Conservation (phyloP, 2,797 vertebrate species). For the Hoplostethus mediterraneus region DNA sequence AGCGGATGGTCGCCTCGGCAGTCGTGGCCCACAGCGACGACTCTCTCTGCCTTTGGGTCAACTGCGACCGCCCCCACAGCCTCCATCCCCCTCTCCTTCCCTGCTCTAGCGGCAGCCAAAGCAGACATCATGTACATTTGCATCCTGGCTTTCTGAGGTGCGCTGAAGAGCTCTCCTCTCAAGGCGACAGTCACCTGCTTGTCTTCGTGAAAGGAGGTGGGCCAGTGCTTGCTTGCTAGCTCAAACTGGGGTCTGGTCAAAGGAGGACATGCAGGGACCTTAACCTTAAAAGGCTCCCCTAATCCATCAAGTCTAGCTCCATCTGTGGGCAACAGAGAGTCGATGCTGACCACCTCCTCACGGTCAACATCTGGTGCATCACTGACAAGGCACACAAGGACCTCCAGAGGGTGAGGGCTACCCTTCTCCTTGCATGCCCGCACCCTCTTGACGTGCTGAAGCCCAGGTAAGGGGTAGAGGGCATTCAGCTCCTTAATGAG, state of each 20-base stretch:
- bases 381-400: conserved; percentile 84
- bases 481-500: conserved; percentile 83
- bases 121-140: conserved; percentile 86
- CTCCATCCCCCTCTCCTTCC: conserved; percentile 74
- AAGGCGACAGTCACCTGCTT: conserved; percentile 84
- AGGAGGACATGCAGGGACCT: conserved; percentile 82
- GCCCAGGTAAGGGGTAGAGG: conserved; percentile 77
- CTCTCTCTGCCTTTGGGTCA: conserved; percentile 72
- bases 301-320: conserved; percentile 73
- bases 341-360: conserved; percentile 21
- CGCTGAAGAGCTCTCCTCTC: conserved; percentile 83
- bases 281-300: conserved; percentile 87
- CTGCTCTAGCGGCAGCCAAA: conserved; percentile 78
- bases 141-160: conserved; percentile 80
- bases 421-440: conserved; percentile 70
- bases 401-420: conserved; percentile 80
- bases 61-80: conserved; percentile 87
- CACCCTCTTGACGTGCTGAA: conserved; percentile 90
- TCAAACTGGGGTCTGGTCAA: conserved; percentile 90
- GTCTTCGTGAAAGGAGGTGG: conserved; percentile 91
- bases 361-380: conserved; percentile 35
- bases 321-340: conserved; percentile 72
- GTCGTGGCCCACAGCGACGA: conserved; percentile 88
- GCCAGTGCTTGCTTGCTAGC: conserved; percentile 86
- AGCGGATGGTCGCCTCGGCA: conserved; percentile 80